Evolutionary conservation across 2,888 invertebrate species (phyloP).

Genomic region (Embidobia sp.): DNA sequence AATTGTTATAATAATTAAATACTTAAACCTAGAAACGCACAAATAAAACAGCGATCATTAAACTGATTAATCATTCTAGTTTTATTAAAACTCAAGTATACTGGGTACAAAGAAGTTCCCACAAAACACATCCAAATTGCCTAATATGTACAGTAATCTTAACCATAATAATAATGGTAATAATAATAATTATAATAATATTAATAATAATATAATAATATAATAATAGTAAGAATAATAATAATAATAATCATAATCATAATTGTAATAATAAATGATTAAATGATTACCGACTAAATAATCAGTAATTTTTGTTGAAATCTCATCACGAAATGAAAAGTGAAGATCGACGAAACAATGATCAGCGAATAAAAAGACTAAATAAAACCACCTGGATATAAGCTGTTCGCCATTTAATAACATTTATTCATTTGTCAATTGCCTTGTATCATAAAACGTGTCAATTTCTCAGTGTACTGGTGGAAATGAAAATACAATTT

Average conservation of each 20-base stretch:
- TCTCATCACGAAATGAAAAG: constrained; percentile 24
- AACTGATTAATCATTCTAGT: constrained; percentile 57
- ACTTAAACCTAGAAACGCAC: constrained; percentile 40
- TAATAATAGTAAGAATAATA: constrained; percentile 26
- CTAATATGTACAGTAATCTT: constrained; percentile 52
- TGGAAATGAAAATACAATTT: constrained; percentile 64
- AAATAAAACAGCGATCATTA: constrained; percentile 48
- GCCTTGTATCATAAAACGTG: constrained; percentile 28
- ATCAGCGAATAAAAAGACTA: constrained; percentile 25
- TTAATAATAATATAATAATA: constrained; percentile 14
- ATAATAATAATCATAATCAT: constrained; percentile 16
- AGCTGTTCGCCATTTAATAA: constrained; percentile 43
- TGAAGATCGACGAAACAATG: constrained; percentile 20
- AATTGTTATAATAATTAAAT: constrained; percentile 13
- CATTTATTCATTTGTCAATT: constrained; percentile 46
- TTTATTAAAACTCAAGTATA: constrained; percentile 59
- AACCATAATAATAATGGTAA: constrained; percentile 19
- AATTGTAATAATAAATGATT: constrained; percentile 5
- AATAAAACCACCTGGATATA: constrained; percentile 30
- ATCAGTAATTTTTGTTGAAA: no score
- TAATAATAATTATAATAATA: constrained; percentile 31
- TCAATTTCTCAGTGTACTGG: constrained; percentile 70
- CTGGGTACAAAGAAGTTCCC: constrained; percentile 57
- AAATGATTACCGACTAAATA: no score
- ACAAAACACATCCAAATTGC: constrained; percentile 56